Conservation (phyloP, 2,113 vertebrate species). For the Pimephales promelas region DNA sequence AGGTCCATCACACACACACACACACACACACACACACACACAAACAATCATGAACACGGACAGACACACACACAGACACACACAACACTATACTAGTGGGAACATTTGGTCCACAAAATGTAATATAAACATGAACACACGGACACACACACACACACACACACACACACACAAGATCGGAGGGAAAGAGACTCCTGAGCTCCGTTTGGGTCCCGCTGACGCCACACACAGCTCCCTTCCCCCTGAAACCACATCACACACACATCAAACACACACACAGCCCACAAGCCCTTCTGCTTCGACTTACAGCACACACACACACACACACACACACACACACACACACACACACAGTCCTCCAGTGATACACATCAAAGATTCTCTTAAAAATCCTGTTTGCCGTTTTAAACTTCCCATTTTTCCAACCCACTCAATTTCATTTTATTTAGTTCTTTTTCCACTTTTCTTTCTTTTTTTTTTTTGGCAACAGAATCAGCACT, state of each 20-base stretch:
- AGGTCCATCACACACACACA: too few species aligned
- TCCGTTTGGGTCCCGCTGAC: constrained; percentile 74
- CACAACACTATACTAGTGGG: too few species aligned
- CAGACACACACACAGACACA: too few species aligned
- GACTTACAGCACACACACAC: constrained; percentile 74
- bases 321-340: constrained; percentile 53
- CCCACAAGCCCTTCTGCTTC: constrained; percentile 81
- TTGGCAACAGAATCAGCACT: constrained; percentile 23
- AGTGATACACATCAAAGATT: constrained; percentile 82
- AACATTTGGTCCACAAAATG: too few species aligned
- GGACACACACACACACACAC: too few species aligned
- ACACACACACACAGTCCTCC: constrained; percentile 39
- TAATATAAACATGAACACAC: too few species aligned
- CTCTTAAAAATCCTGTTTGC: constrained; percentile 76
- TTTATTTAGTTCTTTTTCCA: constrained; percentile 69
- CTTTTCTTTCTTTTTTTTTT: constrained; percentile 30
- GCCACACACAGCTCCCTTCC: constrained; percentile 79
- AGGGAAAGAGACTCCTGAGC: not conserved
- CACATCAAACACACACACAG: constrained; percentile 60
- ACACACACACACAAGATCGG: too few species aligned
- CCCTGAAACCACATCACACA: constrained; percentile 81
- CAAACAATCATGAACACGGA: too few species aligned
- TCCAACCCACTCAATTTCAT: constrained; percentile 63
- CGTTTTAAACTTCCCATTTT: constrained; percentile 74
- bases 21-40: too few species aligned